Evolutionary conservation across 2,797 vertebrate genomes (phyloP).

Genomic region (Aeoliscus strigatus): DNA sequence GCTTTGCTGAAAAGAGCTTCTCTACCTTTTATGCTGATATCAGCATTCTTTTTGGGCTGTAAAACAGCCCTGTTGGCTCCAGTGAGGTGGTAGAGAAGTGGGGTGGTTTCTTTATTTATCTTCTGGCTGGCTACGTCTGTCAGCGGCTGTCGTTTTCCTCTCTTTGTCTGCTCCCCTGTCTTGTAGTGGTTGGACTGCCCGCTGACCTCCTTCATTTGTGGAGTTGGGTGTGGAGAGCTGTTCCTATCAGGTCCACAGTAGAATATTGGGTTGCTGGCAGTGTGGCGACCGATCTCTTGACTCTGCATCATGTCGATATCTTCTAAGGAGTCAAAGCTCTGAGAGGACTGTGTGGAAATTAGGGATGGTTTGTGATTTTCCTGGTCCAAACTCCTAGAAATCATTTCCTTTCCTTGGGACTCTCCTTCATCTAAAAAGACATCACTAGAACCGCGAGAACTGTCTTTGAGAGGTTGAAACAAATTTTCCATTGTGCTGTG

Average conservation of each 20-base stretch:
- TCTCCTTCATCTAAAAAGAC: conserved; percentile 42
- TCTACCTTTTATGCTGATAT: conserved; percentile 33
- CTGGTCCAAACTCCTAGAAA: conserved; percentile 41
- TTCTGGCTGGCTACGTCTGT: conserved; percentile 69
- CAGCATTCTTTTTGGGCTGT: conserved; percentile 55
- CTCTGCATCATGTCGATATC: conserved; percentile 50
- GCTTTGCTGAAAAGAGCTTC: conserved; percentile 37
- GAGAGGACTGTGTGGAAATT: conserved; percentile 29
- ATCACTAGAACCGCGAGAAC: conserved; percentile 41
- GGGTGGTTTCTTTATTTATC: conserved; percentile 85
- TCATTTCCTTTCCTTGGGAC: conserved; percentile 24
- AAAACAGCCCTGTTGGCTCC: conserved; percentile 67
- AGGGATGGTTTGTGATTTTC: conserved; percentile 38
- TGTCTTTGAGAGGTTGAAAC: conserved; percentile 51
- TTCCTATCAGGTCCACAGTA: conserved; percentile 69
- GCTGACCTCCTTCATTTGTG: conserved; percentile 20
- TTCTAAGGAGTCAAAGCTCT: conserved; percentile 50
- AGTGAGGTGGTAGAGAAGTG: conserved; percentile 85
- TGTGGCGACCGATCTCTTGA: conserved; percentile 55
- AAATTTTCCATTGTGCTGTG: conserved; percentile 67
- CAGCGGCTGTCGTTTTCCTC: conserved; percentile 45
- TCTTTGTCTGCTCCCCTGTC: conserved; percentile 48
- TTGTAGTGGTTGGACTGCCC: conserved; percentile 41
- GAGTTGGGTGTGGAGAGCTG: conserved; percentile 18
- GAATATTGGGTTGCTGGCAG: conserved; percentile 60